A percentile compares a stretch with the other conserved stretches of the same genome.
Conservation (phyloP, 2,113 vertebrate genomes). For the Hucho hucho region DNA sequence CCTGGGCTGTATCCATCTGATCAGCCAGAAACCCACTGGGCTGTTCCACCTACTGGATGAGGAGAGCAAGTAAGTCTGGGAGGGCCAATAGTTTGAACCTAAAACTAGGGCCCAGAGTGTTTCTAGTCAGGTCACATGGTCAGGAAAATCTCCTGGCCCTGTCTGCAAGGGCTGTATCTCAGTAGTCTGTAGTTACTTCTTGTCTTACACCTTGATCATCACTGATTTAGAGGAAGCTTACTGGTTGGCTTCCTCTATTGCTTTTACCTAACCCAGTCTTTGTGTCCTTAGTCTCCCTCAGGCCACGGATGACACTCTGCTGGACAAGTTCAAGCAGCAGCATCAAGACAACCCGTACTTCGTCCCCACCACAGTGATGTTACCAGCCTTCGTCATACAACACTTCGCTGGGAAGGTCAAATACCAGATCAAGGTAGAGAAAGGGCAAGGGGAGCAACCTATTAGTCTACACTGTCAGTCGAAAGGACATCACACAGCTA, state of each 20-base stretch:
- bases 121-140: too few species aligned
- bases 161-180: background rate
- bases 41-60: slow-evolving; percentile 88
- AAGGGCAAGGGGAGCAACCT: too few species aligned
- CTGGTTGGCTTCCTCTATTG: too few species aligned
- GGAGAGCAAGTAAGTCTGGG: slow-evolving; percentile 84
- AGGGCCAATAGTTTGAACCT: background rate
- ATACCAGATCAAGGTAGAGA: slow-evolving; percentile 87
- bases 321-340: slow-evolving; percentile 88
- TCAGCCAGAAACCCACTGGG: slow-evolving; percentile 85
- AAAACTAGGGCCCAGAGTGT: background rate
- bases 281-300: slow-evolving; percentile 78
- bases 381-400: slow-evolving; percentile 84
- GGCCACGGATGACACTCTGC: slow-evolving; percentile 82
- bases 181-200: background rate
- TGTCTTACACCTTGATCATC: background rate
- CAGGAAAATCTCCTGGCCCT: too few species aligned
- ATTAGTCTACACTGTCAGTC: too few species aligned
- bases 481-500: too few species aligned
- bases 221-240: background rate
- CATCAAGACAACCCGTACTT: slow-evolving; percentile 85
- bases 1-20: slow-evolving; percentile 86
- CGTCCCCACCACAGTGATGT: slow-evolving; percentile 77
- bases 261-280: background rate
- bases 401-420: slow-evolving; percentile 92